phyloP scores from a whole-genome alignment of 2,888 invertebrate genomes.

The Morpho helenor region DNA sequence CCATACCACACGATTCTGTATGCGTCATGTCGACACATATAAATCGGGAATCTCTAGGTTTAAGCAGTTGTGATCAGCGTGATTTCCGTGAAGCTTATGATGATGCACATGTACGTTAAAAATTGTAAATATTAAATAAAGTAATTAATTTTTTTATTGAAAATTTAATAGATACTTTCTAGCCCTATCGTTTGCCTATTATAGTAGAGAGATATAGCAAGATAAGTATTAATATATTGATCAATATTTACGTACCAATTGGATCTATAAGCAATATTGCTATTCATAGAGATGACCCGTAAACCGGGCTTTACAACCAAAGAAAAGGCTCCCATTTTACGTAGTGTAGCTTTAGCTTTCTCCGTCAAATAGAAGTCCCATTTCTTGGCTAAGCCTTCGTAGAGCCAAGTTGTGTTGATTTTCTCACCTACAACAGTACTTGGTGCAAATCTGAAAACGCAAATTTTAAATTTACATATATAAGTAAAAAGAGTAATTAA shows the following conservation, averaged over 20 bases:
- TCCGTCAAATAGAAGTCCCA: conserved; percentile 87
- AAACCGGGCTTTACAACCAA: conserved; percentile 83
- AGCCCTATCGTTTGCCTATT: too few species aligned
- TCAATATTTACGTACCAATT: conserved; percentile 79
- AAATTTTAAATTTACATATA: not conserved
- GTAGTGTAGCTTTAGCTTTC: conserved; percentile 79
- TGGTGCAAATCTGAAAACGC: conserved; percentile 79
- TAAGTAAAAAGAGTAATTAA: not conserved
- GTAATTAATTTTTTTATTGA: too few species aligned
- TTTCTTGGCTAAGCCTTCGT: conserved; percentile 83
- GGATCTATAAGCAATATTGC: conserved; percentile 85
- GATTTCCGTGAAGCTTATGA: too few species aligned
- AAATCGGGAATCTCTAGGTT: too few species aligned
- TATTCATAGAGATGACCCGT: conserved; percentile 88
- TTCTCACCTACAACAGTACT: conserved; percentile 59
- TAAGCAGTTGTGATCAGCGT: too few species aligned
- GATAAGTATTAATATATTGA: too few species aligned
- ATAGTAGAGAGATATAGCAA: too few species aligned
- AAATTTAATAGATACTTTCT: too few species aligned
- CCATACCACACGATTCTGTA: too few species aligned
- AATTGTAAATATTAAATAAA: too few species aligned
- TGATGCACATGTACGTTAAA: too few species aligned
- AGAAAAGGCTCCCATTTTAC: conserved; percentile 88
- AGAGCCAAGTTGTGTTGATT: conserved; percentile 86
- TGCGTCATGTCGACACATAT: too few species aligned